Conservation (phyloP, 23 tunicate genomes). For the Styela clava region DNA sequence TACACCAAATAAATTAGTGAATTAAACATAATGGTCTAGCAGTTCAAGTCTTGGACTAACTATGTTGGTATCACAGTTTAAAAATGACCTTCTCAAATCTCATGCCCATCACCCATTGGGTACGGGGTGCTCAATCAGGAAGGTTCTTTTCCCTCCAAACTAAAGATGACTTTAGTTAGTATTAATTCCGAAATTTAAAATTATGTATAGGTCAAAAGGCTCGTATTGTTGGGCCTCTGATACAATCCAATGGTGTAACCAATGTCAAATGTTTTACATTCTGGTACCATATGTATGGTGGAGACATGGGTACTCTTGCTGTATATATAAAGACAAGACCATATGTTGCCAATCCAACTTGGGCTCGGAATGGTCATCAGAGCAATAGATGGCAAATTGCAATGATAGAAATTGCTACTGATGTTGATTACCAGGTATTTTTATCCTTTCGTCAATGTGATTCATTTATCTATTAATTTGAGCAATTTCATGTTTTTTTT, state of each 20-base stretch:
- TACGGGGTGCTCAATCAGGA: too few relatives aligned
- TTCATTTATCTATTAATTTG: too few relatives aligned
- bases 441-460: background rate
- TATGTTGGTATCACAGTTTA: too few relatives aligned
- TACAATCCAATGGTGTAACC: conserved; percentile 28
- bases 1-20: background rate
- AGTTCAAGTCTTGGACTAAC: too few relatives aligned
- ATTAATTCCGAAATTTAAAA: too few relatives aligned
- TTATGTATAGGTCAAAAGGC: conserved; percentile 10
- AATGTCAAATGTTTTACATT: conserved; percentile 40
- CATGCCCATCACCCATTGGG: too few relatives aligned
- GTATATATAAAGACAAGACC: conserved; percentile 61
- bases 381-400: conserved; percentile 43
- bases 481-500: too few relatives aligned
- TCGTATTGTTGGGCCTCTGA: conserved; percentile 25
- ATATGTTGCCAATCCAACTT: conserved; percentile 32
- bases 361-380: conserved; percentile 44
- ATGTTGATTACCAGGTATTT: conserved; percentile 55
- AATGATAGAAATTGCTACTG: conserved; percentile 28
- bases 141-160: too few relatives aligned
- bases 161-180: too few relatives aligned
- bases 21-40: too few relatives aligned
- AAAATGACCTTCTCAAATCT: too few relatives aligned
- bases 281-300: conserved; percentile 75
- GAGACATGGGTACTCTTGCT: conserved; percentile 35